Evolutionary conservation across 2,888 invertebrate species (phyloP).

Genomic region (Xylota segnis): DNA sequence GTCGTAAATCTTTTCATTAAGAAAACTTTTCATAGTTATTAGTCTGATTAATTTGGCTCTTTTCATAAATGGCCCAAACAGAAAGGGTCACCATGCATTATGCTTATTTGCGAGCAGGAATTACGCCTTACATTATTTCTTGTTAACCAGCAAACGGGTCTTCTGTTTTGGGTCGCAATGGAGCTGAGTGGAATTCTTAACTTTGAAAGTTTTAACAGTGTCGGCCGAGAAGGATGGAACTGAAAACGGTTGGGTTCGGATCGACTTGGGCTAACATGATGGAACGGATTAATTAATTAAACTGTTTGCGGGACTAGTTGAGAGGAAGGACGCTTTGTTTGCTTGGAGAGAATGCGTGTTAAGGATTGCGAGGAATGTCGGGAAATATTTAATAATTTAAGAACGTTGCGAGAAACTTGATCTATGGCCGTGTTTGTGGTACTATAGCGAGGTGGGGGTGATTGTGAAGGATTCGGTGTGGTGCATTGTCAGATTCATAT

Average conservation of each 20-base stretch:
- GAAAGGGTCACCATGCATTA: slow-evolving; percentile 75
- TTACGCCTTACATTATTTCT: slow-evolving; percentile 70
- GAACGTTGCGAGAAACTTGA: slow-evolving; percentile 27
- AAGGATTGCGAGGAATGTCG: slow-evolving; percentile 32
- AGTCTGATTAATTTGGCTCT: slow-evolving; percentile 85
- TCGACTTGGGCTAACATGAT: slow-evolving; percentile 56
- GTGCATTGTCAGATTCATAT: too few species aligned
- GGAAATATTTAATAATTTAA: slow-evolving; percentile 33
- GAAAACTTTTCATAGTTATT: slow-evolving; percentile 84
- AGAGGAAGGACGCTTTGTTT: slow-evolving; percentile 7
- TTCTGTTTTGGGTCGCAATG: slow-evolving; percentile 57
- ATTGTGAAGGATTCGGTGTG: too few species aligned
- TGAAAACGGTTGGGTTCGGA: slow-evolving; percentile 11
- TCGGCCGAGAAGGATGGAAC: not conserved
- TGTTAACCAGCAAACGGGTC: slow-evolving; percentile 64
- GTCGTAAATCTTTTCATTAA: slow-evolving; percentile 85
- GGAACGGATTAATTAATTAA: slow-evolving; percentile 74
- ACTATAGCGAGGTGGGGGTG: not conserved
- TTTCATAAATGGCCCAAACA: slow-evolving; percentile 84
- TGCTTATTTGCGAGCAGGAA: slow-evolving; percentile 66
- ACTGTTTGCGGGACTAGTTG: slow-evolving; percentile 46
- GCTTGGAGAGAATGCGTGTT: slow-evolving; percentile 19
- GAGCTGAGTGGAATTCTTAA: slow-evolving; percentile 56
- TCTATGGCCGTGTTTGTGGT: slow-evolving; percentile 22
- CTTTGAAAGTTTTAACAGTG: slow-evolving; percentile 42